A percentile compares a stretch with the other conserved stretches of the same genome.
phyloP scores from a whole-genome alignment of 2,113 vertebrate genomes.

The Microtus oregoni region DNA sequence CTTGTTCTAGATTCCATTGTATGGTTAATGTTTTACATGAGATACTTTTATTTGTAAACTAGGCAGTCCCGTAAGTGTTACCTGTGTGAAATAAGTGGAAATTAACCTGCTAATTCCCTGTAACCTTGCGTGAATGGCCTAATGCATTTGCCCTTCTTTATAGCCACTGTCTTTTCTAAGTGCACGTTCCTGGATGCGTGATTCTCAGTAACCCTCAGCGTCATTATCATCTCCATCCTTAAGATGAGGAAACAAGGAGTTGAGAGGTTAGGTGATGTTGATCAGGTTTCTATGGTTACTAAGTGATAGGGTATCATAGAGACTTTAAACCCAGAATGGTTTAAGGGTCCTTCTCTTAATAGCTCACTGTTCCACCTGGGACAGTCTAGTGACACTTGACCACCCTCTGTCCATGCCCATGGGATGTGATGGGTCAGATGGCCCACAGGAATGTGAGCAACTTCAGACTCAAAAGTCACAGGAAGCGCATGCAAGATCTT shows the following conservation, averaged over 20 bases:
- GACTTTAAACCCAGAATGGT: not conserved
- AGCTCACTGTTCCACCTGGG: not conserved
- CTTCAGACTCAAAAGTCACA: not conserved
- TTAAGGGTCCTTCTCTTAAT: not conserved
- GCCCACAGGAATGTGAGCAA: not conserved
- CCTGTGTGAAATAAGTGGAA: conserved; percentile 10
- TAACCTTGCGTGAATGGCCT: not conserved
- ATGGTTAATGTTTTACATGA: not conserved
- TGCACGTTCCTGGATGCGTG: not conserved
- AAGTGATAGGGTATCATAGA: not conserved
- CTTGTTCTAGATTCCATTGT: not conserved
- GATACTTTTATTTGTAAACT: not conserved
- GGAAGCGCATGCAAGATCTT: not conserved
- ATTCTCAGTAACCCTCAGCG: not conserved
- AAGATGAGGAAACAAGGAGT: not conserved
- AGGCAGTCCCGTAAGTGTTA: not conserved
- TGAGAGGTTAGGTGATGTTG: not conserved
- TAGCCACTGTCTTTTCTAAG: not conserved
- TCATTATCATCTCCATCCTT: not conserved
- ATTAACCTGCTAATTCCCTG: not conserved
- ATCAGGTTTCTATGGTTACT: not conserved
- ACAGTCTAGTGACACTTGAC: not conserved
- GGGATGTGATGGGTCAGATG: not conserved
- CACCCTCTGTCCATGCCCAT: not conserved
- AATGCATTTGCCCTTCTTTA: not conserved